phyloP scores from a whole-genome alignment of 2,797 vertebrate genomes.

The Smutsia gigantea region DNA sequence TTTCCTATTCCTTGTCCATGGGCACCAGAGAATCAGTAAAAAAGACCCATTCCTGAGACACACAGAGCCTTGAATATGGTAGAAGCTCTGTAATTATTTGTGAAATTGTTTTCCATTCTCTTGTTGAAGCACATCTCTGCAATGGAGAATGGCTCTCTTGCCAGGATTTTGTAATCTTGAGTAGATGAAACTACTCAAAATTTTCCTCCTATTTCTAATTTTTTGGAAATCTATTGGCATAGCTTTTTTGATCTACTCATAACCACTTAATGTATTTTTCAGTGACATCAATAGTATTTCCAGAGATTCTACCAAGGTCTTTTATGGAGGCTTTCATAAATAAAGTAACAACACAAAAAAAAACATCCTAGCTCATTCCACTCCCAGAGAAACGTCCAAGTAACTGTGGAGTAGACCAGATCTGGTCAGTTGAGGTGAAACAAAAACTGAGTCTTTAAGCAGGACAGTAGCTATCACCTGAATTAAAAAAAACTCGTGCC shows the following conservation, averaged over 20 bases:
- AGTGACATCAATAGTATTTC: not conserved
- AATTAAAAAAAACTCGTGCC: not conserved
- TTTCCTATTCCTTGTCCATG: too few relatives aligned
- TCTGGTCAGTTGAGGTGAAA: not conserved
- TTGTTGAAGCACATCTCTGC: not conserved
- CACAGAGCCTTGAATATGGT: not conserved
- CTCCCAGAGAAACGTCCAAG: not conserved
- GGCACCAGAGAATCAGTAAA: too few relatives aligned
- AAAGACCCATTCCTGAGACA: not conserved
- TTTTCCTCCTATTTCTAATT: conserved; percentile 2
- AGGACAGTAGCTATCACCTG: not conserved
- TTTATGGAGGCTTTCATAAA: not conserved
- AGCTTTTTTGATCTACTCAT: not conserved
- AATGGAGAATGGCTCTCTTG: not conserved
- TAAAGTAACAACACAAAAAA: conserved; percentile 14
- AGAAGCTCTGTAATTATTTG: not conserved
- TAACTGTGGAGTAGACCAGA: not conserved
- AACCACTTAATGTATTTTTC: conserved; percentile 11
- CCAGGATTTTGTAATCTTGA: not conserved
- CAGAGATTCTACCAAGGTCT: conserved; percentile 4
- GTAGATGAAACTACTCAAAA: not conserved
- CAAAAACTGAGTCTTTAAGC: not conserved
- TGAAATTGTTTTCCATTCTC: conserved; percentile 2
- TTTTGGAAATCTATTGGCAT: not conserved
- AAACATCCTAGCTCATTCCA: not conserved